These are phyloP conservation scores for Cerceris rybyensis DNA, from an alignment of 2,888 invertebrate genomes.

Conservation along the genomic window DNA sequence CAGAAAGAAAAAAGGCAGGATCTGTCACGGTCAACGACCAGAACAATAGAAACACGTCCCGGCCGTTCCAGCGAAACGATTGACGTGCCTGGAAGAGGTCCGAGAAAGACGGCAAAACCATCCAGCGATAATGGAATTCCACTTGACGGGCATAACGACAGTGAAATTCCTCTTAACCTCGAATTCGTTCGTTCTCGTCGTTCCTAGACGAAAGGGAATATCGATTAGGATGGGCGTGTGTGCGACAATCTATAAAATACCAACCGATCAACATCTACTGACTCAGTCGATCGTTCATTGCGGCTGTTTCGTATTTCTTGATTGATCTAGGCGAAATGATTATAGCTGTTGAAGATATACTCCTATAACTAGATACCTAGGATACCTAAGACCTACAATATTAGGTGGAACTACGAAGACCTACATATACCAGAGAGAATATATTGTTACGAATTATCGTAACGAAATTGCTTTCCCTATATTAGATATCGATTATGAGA, in stretches of 20 bases:
- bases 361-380: too few relatives aligned
- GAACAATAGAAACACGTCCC: slow-evolving; percentile 49
- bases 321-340: too few relatives aligned
- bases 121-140: slow-evolving; percentile 15
- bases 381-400: too few relatives aligned
- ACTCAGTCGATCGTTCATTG: too few relatives aligned
- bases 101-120: slow-evolving; percentile 4
- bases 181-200: background rate
- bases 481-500: too few relatives aligned
- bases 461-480: too few relatives aligned
- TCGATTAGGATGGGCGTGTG: background rate
- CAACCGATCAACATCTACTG: background rate
- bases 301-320: too few relatives aligned
- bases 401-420: too few relatives aligned
- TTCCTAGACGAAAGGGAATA: slow-evolving; percentile 2
- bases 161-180: slow-evolving; percentile 16
- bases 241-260: background rate
- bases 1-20: slow-evolving; percentile 11
- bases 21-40: slow-evolving; percentile 50
- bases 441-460: too few relatives aligned
- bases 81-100: slow-evolving; percentile 8
- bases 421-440: too few relatives aligned
- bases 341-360: too few relatives aligned
- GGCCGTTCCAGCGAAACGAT: slow-evolving; percentile 30
- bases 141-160: slow-evolving; percentile 17